A percentile compares a stretch with the other conserved stretches of the same genome.
phyloP scores from a whole-genome alignment of 2,888 invertebrate species.

The Thelaira solivaga region DNA sequence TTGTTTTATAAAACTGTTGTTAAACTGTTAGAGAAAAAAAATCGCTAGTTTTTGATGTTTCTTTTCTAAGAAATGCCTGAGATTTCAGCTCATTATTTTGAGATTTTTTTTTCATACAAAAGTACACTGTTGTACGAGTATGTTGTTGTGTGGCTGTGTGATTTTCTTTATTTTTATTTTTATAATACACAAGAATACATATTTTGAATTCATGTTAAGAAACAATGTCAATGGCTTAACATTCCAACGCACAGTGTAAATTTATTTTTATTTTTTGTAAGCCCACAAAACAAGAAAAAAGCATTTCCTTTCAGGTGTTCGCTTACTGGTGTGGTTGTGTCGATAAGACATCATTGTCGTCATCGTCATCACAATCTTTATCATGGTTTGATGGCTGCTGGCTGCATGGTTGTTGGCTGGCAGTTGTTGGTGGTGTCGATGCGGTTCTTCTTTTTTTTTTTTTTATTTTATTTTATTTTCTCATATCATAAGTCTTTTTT shows the following conservation, averaged over 20 bases:
- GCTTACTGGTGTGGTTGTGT: conserved; percentile 55
- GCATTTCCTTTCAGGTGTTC: conserved; percentile 63
- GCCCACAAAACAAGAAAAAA: conserved; percentile 45
- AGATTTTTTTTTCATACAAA: not conserved
- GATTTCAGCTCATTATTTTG: conserved; percentile 8
- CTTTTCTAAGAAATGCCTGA: conserved; percentile 29
- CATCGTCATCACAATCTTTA: conserved; percentile 47
- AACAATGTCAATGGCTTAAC: conserved; percentile 63
- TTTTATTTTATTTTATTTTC: conserved; percentile 5
- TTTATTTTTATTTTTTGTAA: not conserved
- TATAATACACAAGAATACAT: not conserved
- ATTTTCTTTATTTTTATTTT: not conserved
- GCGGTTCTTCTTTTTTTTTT: conserved; percentile 53
- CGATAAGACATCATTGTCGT: conserved; percentile 58
- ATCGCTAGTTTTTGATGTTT: conserved; percentile 39
- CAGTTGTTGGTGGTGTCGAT: conserved; percentile 43
- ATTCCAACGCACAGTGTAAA: conserved; percentile 50
- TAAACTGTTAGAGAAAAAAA: not conserved
- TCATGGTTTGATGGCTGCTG: conserved; percentile 10
- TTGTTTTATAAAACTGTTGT: not conserved
- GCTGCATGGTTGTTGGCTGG: not conserved
- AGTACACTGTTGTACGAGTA: no score
- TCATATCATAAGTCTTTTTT: conserved; percentile 10
- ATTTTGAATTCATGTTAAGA: conserved; percentile 56
- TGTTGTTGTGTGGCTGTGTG: not conserved